Percentiles rank a stretch among this genome's conserved stretches.
Conservation (phyloP, 2,113 vertebrate genomes). For the Crotalus horridus region DNA sequence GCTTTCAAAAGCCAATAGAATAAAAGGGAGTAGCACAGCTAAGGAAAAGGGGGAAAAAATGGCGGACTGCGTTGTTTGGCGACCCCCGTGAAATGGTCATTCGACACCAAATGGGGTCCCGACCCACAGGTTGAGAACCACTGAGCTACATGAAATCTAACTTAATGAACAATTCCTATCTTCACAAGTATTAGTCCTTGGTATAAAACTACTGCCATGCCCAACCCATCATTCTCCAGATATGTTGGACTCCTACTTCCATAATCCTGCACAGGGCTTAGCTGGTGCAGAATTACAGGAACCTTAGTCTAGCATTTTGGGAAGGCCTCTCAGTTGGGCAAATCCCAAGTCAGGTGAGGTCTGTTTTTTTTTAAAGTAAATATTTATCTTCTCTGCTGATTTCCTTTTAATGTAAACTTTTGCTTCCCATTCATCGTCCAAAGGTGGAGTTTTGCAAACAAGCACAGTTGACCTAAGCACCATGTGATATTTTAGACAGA, state of each 20-base stretch:
- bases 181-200: accelerated
- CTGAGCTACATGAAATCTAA: too few relatives aligned
- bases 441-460: not conserved
- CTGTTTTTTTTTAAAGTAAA: not conserved
- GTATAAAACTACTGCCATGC: not conserved
- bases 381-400: not conserved
- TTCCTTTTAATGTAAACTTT: accelerated
- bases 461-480: not conserved
- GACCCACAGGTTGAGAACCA: too few relatives aligned
- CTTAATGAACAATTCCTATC: not conserved
- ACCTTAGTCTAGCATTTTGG: not conserved
- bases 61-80: too few relatives aligned
- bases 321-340: not conserved
- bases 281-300: not conserved
- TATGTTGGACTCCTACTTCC: not conserved
- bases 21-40: too few relatives aligned
- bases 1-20: too few relatives aligned
- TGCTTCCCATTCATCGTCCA: accelerated
- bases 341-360: not conserved
- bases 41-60: too few relatives aligned
- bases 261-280: not conserved
- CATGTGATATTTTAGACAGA: not conserved
- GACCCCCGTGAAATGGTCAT: too few relatives aligned
- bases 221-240: not conserved
- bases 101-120: too few relatives aligned